phyloP scores from a whole-genome alignment of 2,113 vertebrate genomes.

The Pardalotus punctatus region DNA sequence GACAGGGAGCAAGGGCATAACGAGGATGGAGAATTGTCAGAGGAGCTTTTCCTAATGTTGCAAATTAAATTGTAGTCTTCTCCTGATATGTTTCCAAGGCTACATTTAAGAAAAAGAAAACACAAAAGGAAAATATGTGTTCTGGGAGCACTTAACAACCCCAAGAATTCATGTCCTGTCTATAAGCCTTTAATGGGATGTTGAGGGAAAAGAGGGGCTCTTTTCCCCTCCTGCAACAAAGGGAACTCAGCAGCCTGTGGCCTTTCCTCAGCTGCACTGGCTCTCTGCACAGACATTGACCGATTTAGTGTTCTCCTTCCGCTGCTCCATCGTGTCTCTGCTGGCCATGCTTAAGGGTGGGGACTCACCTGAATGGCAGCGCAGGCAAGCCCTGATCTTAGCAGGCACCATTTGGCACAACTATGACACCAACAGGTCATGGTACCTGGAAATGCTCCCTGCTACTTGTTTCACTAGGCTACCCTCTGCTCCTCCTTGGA shows the following conservation, averaged over 20 bases:
- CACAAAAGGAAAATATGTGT: not conserved
- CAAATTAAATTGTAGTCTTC: not conserved
- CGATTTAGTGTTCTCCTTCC: not conserved
- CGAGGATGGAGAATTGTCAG: not conserved
- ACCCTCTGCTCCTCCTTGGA: not conserved
- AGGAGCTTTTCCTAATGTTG: not conserved
- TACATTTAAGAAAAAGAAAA: not conserved
- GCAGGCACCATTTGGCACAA: accelerated
- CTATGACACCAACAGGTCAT: accelerated
- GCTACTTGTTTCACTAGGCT: not conserved
- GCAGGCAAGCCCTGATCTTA: not conserved
- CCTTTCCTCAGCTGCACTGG: not conserved
- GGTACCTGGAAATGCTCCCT: not conserved
- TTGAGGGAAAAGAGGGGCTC: not conserved
- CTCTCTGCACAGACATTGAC: not conserved
- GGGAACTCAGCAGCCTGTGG: not conserved
- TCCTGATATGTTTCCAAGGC: not conserved
- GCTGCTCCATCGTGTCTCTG: accelerated
- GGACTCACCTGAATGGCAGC: not conserved
- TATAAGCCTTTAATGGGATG: not conserved
- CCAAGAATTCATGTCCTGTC: not conserved
- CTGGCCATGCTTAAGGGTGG: not conserved
- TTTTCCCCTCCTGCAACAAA: not conserved
- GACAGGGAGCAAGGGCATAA: not conserved
- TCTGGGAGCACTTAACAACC: not conserved